Conservation (phyloP, 2,113 vertebrate genomes). For the Brachyistius frenatus region DNA sequence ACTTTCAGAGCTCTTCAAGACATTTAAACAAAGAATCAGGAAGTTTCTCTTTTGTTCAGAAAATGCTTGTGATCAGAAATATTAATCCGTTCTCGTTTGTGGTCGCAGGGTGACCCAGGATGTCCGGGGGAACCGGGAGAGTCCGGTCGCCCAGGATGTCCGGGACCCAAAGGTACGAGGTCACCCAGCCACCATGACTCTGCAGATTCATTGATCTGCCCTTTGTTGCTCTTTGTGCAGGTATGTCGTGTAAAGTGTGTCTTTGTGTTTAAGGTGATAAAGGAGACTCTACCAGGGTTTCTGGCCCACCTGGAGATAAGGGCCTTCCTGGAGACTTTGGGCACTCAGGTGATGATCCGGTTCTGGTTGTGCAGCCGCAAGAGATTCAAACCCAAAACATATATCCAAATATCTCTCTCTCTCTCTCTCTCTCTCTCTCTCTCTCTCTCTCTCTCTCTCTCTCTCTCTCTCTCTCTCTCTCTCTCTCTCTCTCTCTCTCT, state of each 20-base stretch:
- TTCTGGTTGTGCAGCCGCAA: not conserved
- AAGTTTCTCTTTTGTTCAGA: no score
- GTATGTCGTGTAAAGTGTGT: not conserved
- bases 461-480: not conserved
- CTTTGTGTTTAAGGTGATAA: conserved; percentile 69
- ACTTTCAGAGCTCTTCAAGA: no score
- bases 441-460: no score
- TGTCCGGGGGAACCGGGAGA: conserved; percentile 62
- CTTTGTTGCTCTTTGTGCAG: not conserved
- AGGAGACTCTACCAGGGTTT: conserved; percentile 68
- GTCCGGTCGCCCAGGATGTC: conserved; percentile 62
- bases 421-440: not conserved
- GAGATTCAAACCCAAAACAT: no score
- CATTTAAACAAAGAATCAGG: no score
- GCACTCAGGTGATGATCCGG: conserved; percentile 55
- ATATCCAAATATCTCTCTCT: not conserved
- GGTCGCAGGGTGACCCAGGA: conserved; percentile 76
- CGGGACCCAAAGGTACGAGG: conserved; percentile 76
- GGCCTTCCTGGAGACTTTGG: conserved; percentile 73
- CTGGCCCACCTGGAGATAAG: conserved; percentile 69
- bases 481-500: no score
- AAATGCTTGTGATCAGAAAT: not conserved
- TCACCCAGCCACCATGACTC: not conserved
- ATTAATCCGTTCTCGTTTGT: not conserved
- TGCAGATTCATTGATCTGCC: not conserved